A percentile compares a stretch with the other conserved stretches of the same genome.
Evolutionary conservation across 2,113 vertebrate genomes (phyloP).

Genomic region (Microcebus murinus): DNA sequence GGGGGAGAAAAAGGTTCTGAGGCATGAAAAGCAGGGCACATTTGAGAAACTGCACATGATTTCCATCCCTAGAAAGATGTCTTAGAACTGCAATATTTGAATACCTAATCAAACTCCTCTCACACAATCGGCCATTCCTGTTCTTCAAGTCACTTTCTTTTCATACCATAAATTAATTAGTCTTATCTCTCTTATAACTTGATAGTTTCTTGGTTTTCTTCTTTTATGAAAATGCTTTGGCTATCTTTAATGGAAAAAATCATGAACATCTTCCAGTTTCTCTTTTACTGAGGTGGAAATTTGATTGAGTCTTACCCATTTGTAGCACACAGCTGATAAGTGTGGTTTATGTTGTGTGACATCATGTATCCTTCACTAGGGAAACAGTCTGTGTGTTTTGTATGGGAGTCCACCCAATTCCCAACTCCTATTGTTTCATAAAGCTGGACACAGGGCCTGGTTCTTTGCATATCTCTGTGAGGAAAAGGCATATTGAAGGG

Average conservation of each 20-base stretch:
- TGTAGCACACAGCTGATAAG: not conserved
- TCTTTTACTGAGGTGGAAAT: constrained; percentile 10
- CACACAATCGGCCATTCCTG: not conserved
- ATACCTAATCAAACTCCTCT: not conserved
- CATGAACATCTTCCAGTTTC: not conserved
- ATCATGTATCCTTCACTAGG: not conserved
- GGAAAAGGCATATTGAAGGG: not conserved
- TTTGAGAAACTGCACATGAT: not conserved
- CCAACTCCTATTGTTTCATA: not conserved
- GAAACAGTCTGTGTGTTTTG: not conserved
- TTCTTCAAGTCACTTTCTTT: not conserved
- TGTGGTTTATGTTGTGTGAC: not conserved
- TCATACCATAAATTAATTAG: not conserved
- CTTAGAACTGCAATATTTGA: not conserved
- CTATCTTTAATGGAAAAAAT: not conserved
- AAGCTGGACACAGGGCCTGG: not conserved
- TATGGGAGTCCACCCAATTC: not conserved
- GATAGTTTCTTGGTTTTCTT: not conserved
- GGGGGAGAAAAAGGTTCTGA: not conserved
- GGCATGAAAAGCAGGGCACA: not conserved
- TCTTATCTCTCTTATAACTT: not conserved
- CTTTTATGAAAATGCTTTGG: not conserved
- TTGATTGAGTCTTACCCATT: not conserved
- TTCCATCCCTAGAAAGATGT: not conserved
- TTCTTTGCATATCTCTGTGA: not conserved